Percentiles rank a stretch among this genome's conserved stretches.
phyloP scores from a whole-genome alignment of 2,797 vertebrate species.

The Novumbra hubbsi region DNA sequence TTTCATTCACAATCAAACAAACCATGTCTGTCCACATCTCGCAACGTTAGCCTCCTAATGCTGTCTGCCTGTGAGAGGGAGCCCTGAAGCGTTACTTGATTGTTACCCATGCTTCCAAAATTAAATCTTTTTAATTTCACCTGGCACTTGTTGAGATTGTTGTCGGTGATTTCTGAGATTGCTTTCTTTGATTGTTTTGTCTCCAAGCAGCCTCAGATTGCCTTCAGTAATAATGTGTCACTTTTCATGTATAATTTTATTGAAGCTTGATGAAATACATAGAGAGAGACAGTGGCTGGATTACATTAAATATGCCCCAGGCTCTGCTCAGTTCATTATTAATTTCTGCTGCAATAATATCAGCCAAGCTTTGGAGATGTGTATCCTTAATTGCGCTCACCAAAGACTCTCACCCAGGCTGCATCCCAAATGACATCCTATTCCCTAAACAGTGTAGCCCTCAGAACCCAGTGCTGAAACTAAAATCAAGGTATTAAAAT shows the following conservation, averaged over 20 bases:
- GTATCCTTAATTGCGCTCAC: constrained; percentile 10
- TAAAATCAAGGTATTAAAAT: too few species aligned
- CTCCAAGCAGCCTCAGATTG: constrained; percentile 50
- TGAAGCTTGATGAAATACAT: constrained; percentile 65
- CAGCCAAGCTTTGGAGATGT: constrained; percentile 13
- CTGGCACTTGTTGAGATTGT: constrained; percentile 62
- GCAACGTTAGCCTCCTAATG: constrained; percentile 53
- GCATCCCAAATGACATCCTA: not conserved
- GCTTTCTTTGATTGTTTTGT: constrained; percentile 71
- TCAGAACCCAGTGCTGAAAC: too few species aligned
- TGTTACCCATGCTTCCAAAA: constrained; percentile 52
- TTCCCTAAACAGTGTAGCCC: not conserved
- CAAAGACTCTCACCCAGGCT: not conserved
- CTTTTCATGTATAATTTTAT: constrained; percentile 66
- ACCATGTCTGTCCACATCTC: constrained; percentile 49
- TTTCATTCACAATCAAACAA: constrained; percentile 69
- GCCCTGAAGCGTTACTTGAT: constrained; percentile 55
- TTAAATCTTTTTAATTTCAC: constrained; percentile 68
- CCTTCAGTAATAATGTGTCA: constrained; percentile 68
- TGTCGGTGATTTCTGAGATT: constrained; percentile 65
- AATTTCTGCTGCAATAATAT: constrained; percentile 17
- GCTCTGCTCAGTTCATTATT: constrained; percentile 8
- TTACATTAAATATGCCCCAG: constrained; percentile 46
- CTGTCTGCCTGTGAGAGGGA: constrained; percentile 1
- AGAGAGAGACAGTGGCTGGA: constrained; percentile 57